Evolutionary conservation across 2,113 vertebrate genomes (phyloP).

Genomic region (Athene cunicularia): DNA sequence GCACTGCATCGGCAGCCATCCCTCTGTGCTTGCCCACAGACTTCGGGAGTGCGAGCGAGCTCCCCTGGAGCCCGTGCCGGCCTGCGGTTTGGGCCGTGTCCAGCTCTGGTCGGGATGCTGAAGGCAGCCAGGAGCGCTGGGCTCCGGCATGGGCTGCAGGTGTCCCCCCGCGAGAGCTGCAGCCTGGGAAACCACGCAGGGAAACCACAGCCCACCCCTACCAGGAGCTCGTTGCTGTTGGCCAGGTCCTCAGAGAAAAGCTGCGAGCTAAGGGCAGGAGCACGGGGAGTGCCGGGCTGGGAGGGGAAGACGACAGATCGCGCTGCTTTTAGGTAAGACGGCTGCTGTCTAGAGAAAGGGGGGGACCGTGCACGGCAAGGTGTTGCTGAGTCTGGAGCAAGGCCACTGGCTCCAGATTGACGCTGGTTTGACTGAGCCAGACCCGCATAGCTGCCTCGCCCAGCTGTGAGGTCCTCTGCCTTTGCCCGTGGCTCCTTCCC

Average conservation of each 20-base stretch:
- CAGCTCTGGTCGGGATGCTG: not conserved
- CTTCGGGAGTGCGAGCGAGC: not conserved
- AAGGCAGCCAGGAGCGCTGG: not conserved
- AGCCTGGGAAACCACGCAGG: not conserved
- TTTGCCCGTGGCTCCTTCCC: not conserved
- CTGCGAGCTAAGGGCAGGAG: not conserved
- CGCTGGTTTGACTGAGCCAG: not conserved
- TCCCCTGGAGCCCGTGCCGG: not conserved
- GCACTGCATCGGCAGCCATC: not conserved
- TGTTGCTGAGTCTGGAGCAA: not conserved
- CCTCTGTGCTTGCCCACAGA: not conserved
- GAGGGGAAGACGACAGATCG: not conserved
- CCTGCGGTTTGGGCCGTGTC: not conserved
- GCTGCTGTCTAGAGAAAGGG: not conserved
- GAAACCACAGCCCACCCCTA: not conserved
- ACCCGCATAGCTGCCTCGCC: not conserved
- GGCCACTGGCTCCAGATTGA: not conserved
- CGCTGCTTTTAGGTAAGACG: not conserved
- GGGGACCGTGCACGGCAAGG: not conserved
- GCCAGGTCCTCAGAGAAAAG: not conserved
- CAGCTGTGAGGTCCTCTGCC: not conserved
- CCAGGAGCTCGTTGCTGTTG: not conserved
- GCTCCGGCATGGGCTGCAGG: not conserved
- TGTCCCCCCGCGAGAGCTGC: not conserved
- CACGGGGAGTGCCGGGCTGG: rapidly evolving